These are phyloP conservation scores for Aphidius colemani DNA, from an alignment of 2,888 invertebrate genomes.

Conservation along the genomic window DNA sequence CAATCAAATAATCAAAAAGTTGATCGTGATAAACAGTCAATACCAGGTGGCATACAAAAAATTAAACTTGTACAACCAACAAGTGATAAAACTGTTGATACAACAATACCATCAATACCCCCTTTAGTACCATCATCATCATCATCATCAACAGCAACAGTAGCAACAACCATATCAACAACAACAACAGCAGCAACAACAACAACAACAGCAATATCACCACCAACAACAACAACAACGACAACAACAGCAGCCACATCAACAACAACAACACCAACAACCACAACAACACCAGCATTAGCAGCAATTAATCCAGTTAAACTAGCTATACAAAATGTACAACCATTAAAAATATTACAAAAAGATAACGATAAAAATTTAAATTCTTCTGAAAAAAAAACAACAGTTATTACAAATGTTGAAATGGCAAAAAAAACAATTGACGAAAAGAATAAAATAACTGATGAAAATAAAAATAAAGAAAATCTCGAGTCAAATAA, in stretches of 20 bases:
- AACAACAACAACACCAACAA: constrained; percentile 29
- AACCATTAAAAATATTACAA: constrained; percentile 38
- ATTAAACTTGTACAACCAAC: constrained; percentile 55
- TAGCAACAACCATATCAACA: constrained; percentile 48
- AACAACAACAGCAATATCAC: constrained; percentile 30
- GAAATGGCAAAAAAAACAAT: constrained; percentile 39
- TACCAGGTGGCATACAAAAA: constrained; percentile 52
- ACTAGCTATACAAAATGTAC: neutral
- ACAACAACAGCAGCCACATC: constrained; percentile 33
- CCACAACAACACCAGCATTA: no score
- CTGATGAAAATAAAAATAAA: constrained; percentile 51
- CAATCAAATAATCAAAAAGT: constrained; percentile 64
- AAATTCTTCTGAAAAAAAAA: constrained; percentile 37
- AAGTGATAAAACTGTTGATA: constrained; percentile 36
- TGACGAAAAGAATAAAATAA: constrained; percentile 48
- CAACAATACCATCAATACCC: constrained; percentile 39
- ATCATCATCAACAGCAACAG: constrained; percentile 54
- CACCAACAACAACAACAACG: constrained; percentile 21
- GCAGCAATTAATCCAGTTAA: no score
- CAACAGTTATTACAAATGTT: constrained; percentile 39
- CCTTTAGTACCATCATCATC: constrained; percentile 1
- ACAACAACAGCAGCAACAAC: constrained; percentile 31
- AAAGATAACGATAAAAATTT: constrained; percentile 21
- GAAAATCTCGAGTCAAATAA: constrained; percentile 50
- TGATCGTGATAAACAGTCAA: constrained; percentile 58